A percentile compares a stretch with the other conserved stretches of the same genome.
Conservation (phyloP, 53 echinoderm and acorn worm species). For the Crossaster papposus region DNA sequence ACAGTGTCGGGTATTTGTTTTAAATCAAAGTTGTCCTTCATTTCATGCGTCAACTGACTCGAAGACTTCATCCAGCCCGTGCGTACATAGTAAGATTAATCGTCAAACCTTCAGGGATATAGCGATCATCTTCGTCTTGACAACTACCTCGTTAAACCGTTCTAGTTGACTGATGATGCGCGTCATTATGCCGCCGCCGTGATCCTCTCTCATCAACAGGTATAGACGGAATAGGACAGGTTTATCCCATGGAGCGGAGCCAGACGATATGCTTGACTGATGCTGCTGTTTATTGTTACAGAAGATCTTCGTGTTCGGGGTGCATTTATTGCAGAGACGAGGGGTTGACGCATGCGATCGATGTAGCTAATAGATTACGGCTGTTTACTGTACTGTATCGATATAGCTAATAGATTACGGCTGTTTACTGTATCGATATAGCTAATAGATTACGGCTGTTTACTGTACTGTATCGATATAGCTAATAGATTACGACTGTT, state of each 20-base stretch:
- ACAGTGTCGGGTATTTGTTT: no score
- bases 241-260: background rate
- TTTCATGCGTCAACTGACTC: background rate
- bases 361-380: constrained; percentile 2
- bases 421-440: background rate
- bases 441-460: constrained; percentile 15
- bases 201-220: constrained; percentile 18
- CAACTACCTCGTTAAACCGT: constrained; percentile 9
- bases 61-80: background rate
- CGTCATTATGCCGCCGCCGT: background rate
- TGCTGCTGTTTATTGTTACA: background rate
- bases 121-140: background rate
- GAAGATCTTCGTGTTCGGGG: background rate
- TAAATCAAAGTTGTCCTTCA: background rate
- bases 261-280: constrained; percentile 1
- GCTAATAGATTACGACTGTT: no score
- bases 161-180: constrained; percentile 28
- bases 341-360: background rate
- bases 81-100: constrained; percentile 1
- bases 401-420: no score
- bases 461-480: no score
- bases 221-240: constrained; percentile 9
- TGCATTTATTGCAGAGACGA: background rate
- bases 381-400: no score
- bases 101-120: constrained; percentile 5